phyloP scores from a whole-genome alignment of 2,113 vertebrate genomes.

The Corydoras sp. region DNA sequence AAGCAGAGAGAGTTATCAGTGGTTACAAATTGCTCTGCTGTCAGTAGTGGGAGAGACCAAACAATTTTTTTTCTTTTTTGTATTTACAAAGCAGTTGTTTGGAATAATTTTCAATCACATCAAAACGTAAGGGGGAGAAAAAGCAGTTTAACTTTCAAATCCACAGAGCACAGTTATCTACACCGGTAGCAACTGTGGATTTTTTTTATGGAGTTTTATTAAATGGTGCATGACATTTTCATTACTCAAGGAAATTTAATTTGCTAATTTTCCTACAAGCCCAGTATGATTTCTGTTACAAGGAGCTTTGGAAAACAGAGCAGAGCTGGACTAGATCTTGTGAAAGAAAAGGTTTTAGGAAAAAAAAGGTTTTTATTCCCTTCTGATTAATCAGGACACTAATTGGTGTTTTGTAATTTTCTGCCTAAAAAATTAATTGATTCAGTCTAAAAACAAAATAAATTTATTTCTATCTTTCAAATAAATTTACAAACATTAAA shows the following conservation, averaged over 20 bases:
- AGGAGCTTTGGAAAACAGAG: conserved; percentile 65
- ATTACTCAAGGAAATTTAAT: conserved; percentile 82
- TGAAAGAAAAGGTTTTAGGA: conserved; percentile 38
- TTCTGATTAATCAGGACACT: no score
- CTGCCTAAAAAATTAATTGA: no score
- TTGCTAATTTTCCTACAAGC: conserved; percentile 77
- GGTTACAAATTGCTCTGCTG: conserved; percentile 59
- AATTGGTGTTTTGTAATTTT: no score
- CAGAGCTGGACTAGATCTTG: conserved; percentile 27
- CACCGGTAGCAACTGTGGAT: conserved; percentile 57
- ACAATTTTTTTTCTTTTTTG: conserved; percentile 71
- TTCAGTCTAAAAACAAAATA: no score
- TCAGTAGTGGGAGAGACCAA: conserved; percentile 64
- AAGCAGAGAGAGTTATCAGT: conserved; percentile 70
- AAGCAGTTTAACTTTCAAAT: conserved; percentile 70
- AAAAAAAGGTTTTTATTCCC: conserved; percentile 39
- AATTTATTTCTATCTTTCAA: no score
- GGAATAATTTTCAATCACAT: conserved; percentile 74
- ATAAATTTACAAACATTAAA: no score
- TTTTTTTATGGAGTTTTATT: conserved; percentile 77
- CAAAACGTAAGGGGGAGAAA: conserved; percentile 68
- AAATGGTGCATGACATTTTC: conserved; percentile 82
- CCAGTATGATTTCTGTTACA: conserved; percentile 70
- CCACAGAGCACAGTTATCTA: conserved; percentile 64
- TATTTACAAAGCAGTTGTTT: conserved; percentile 72